Evolutionary conservation across 2,797 vertebrate species (phyloP).

Genomic region (Galaxias olidus): DNA sequence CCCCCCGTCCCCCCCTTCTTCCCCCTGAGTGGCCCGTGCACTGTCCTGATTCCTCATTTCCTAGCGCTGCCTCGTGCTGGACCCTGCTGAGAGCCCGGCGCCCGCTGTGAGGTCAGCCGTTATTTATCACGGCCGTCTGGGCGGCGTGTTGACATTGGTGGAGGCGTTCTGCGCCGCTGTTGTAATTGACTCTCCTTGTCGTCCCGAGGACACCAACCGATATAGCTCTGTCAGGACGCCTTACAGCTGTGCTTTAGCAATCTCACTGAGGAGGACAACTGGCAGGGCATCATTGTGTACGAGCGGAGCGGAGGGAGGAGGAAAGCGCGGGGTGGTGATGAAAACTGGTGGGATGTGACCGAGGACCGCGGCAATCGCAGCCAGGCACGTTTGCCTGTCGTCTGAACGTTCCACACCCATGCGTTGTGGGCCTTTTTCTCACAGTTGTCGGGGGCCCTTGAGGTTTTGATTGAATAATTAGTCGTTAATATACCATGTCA

Average conservation of each 20-base stretch:
- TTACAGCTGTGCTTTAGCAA: conserved; percentile 87
- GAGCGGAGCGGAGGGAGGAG: conserved; percentile 66
- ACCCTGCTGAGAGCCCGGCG: conserved; percentile 67
- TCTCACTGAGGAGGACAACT: conserved; percentile 83
- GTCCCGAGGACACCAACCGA: conserved; percentile 84
- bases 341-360: conserved; percentile 52
- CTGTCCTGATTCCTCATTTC: conserved; percentile 71
- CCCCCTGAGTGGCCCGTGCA: conserved; percentile 52
- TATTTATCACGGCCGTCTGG: conserved; percentile 80
- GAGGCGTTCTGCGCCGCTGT: conserved; percentile 71
- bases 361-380: no score
- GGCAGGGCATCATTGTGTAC: conserved; percentile 86
- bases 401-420: no score
- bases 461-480: no score
- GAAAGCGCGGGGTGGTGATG: conserved; percentile 49
- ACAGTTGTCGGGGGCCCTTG: no score
- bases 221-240: conserved; percentile 89
- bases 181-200: conserved; percentile 90
- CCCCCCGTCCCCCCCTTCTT: not conserved
- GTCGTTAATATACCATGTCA: no score
- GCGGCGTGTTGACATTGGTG: conserved; percentile 78
- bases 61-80: conserved; percentile 56
- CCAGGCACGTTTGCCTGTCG: no score
- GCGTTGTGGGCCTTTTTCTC: no score
- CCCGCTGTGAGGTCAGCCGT: conserved; percentile 77